These are phyloP conservation scores for Acanthisitta chloris DNA, from an alignment of 2,113 vertebrate genomes.

Conservation along the genomic window DNA sequence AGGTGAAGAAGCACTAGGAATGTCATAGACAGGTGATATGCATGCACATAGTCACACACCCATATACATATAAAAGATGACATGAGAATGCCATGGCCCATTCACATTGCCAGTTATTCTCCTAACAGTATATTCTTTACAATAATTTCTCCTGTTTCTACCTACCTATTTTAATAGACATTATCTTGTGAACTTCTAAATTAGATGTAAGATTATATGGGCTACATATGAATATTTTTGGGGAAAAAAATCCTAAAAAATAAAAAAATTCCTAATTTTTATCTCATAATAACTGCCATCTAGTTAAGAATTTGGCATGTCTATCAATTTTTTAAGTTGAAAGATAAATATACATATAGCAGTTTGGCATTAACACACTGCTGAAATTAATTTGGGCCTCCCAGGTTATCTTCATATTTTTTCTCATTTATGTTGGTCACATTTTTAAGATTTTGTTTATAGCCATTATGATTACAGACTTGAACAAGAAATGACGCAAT, in stretches of 20 bases:
- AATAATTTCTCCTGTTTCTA: not conserved
- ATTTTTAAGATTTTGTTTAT: not conserved
- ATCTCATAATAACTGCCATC: not conserved
- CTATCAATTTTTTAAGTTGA: not conserved
- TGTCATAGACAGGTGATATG: not conserved
- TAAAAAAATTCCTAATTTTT: not conserved
- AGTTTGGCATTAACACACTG: not conserved
- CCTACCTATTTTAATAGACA: not conserved
- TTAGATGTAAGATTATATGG: not conserved
- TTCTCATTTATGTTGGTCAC: not conserved
- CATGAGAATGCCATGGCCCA: not conserved
- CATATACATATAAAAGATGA: not conserved
- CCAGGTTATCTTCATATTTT: not conserved
- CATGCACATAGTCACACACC: not conserved
- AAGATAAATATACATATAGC: not conserved
- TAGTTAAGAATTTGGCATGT: not conserved
- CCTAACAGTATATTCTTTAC: not conserved
- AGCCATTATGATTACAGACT: not conserved
- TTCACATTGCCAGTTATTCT: not conserved
- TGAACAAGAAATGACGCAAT: not conserved
- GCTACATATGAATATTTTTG: not conserved
- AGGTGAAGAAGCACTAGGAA: constrained; percentile 15
- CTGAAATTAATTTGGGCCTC: not conserved
- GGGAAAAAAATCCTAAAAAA: not conserved
- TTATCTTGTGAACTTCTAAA: not conserved